Base-by-base conservation (phyloP, 2,888 invertebrate species). In the Drosophila neotestacea region DNA sequence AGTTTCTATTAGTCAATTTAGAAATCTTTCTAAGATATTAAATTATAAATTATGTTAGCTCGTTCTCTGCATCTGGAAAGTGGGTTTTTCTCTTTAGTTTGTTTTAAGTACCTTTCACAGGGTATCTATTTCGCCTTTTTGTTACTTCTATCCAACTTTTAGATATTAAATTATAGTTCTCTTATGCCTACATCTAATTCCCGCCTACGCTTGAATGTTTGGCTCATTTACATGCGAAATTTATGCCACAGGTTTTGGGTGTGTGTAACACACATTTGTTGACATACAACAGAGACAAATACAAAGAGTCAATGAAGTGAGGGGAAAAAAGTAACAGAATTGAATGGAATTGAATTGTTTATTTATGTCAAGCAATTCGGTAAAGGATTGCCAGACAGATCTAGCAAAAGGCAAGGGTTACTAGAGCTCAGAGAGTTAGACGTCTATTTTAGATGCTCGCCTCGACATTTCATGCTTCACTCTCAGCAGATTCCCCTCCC, bases 341-440 rank as follows among this genome's bases (percentile, higher is more conserved):
- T 41, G 55, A 85, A 79, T 85, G 84, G 87, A 87, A 87, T 87
- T 82, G 87, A 83, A 87, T 85, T 87, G 88, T 89, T 87, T 87
- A 87, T 87, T 88, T 89, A 89, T 89, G 89, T 83, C 85, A 77
- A 78, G 66, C 78, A 77, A 75, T 79, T 55, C 50, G 64, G 42
- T 16, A 74, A 81, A 79, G 81, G 81, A 80, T 80, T 80, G 74
- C 47, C 51, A 61, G 56, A 60, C 63, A 67, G 59, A 60, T 64
- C 47, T 56, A 6, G 36, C 11, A 4, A 48, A 39, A 64, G 52
- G 66, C 47, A 61, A 71, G 79, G 77, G 79, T 77, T 77, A 55
- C 38, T 22, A 22, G 42, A 46, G 34, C 32, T 54, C 7, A 34
- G 22, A 28, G 32, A 51, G 32, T 47, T 52, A 51, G 32, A 72